Percentiles rank a stretch among this genome's conserved stretches.
Conservation (phyloP, 2,888 invertebrate genomes). For the Scotopteryx bipunctaria region DNA sequence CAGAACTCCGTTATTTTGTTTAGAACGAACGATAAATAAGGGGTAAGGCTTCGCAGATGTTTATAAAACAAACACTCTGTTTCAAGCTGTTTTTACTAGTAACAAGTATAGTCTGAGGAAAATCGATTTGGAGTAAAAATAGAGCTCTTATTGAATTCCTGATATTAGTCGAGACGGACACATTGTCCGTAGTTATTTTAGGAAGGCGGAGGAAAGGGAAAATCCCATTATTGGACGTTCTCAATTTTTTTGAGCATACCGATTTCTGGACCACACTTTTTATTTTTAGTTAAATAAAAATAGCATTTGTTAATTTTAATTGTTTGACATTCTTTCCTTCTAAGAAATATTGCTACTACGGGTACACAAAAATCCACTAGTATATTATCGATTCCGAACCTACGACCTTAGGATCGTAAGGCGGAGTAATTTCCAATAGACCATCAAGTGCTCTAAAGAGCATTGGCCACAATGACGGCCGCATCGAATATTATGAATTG, state of each 20-base stretch:
- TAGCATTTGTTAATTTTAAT: too few relatives aligned
- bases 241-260: constrained; percentile 2
- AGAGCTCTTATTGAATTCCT: constrained; percentile 34
- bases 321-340: too few relatives aligned
- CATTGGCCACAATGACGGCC: too few relatives aligned
- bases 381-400: too few relatives aligned
- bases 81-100: constrained; percentile 57
- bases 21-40: constrained; percentile 53
- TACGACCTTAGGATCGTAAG: too few relatives aligned
- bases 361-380: too few relatives aligned
- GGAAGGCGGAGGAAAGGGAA: constrained; percentile 15
- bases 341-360: too few relatives aligned
- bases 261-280: too few relatives aligned
- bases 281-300: too few relatives aligned
- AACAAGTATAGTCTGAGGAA: constrained; percentile 44
- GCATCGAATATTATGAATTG: too few relatives aligned
- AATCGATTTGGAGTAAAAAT: constrained; percentile 41
- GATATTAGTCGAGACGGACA: constrained; percentile 20
- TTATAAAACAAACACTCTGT: constrained; percentile 57
- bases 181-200: constrained; percentile 18
- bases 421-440: too few relatives aligned
- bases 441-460: too few relatives aligned
- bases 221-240: constrained; percentile 10
- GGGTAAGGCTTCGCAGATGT: constrained; percentile 51
- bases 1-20: constrained; percentile 48